Evolutionary conservation across 2,888 invertebrate species (phyloP).

Genomic region (Acrobasis suavella): DNA sequence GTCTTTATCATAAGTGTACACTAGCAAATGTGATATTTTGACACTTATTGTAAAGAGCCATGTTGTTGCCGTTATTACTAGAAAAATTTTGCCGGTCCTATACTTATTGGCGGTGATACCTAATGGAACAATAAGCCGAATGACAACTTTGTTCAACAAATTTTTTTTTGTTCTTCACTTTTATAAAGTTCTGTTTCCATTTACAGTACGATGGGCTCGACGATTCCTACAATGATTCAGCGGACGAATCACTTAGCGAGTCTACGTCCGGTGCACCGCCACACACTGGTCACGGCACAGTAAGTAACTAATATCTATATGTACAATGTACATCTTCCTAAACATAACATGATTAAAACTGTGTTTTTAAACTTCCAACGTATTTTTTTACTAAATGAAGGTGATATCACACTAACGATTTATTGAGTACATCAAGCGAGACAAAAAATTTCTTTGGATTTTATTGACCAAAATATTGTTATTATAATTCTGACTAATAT

Average conservation of each 20-base stretch:
- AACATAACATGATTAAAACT: neutral
- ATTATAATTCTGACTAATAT: no score
- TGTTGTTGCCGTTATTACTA: no score
- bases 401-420: neutral
- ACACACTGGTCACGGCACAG: constrained; percentile 56
- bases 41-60: no score
- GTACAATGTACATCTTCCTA: neutral
- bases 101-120: no score
- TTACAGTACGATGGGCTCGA: constrained; percentile 89
- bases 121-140: no score
- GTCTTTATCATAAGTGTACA: no score
- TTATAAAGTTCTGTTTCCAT: constrained; percentile 26
- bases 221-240: constrained; percentile 85
- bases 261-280: constrained; percentile 81
- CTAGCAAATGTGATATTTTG: no score
- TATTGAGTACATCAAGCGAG: neutral
- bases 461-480: neutral
- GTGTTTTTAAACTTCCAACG: neutral
- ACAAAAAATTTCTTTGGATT: neutral
- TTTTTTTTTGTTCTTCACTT: no score
- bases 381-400: neutral
- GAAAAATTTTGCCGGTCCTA: no score
- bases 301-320: constrained; percentile 42
- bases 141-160: no score
- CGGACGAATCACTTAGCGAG: constrained; percentile 81